A percentile compares a stretch with the other conserved stretches of the same genome.
Conservation (phyloP, 2,888 invertebrate species). For the Marronus borbonicus region DNA sequence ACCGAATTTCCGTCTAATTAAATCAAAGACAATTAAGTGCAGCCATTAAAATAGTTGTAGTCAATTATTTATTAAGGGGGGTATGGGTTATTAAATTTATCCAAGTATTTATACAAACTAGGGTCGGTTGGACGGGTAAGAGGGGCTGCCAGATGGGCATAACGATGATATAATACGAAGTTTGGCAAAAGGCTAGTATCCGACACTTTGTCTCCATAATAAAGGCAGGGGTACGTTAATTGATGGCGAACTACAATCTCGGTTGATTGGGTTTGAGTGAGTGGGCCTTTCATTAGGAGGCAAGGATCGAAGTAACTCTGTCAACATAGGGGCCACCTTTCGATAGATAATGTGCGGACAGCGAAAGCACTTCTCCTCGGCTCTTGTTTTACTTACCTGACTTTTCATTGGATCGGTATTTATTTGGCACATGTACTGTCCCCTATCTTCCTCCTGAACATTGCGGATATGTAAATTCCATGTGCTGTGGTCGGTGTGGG, state of each 20-base stretch:
- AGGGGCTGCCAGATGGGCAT: slow-evolving; percentile 41
- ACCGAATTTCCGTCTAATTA: background rate
- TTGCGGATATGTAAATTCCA: slow-evolving; percentile 94
- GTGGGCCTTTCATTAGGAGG: slow-evolving; percentile 55
- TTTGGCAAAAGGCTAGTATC: slow-evolving; percentile 43
- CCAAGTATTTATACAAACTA: slow-evolving; percentile 11
- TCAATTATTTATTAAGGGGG: slow-evolving; percentile 30
- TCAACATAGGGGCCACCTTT: slow-evolving; percentile 35
- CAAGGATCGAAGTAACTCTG: slow-evolving; percentile 21
- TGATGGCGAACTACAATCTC: slow-evolving; percentile 50
- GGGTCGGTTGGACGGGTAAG: background rate
- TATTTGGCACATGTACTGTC: slow-evolving; percentile 95
- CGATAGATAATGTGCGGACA: slow-evolving; percentile 12
- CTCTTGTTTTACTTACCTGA: slow-evolving; percentile 75
- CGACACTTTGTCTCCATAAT: slow-evolving; percentile 48
- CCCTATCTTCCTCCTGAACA: slow-evolving; percentile 89
- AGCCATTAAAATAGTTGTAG: slow-evolving; percentile 20
- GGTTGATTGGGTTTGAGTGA: slow-evolving; percentile 54
- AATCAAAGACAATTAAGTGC: slow-evolving; percentile 22
- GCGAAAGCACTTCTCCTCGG: background rate
- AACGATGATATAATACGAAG: slow-evolving; percentile 50
- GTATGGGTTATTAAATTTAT: slow-evolving; percentile 22
- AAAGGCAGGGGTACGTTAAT: slow-evolving; percentile 50
- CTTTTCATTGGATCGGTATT: slow-evolving; percentile 96
- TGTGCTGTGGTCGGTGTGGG: slow-evolving; percentile 87